Conservation (phyloP, 2,888 invertebrate species). For the Ditula angustiorana region DNA sequence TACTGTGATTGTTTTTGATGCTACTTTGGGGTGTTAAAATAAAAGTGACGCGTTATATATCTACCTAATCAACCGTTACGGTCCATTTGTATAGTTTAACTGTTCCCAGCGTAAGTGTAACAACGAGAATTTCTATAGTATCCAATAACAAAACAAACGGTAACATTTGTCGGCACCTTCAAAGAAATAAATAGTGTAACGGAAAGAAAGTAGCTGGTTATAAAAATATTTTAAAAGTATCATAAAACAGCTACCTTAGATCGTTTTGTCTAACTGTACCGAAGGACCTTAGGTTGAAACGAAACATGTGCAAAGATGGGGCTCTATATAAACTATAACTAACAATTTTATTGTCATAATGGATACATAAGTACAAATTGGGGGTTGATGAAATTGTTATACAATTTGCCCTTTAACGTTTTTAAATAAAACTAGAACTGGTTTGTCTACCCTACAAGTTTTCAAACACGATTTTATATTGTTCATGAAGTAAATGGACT, state of each 20-base stretch:
- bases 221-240: conserved; percentile 60
- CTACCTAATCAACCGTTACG: conserved; percentile 10
- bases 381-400: background rate
- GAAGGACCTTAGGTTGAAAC: conserved; percentile 43
- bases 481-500: too few species aligned
- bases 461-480: too few species aligned
- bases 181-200: conserved; percentile 74
- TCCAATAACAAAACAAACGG: conserved; percentile 53
- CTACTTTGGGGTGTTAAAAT: conserved; percentile 25
- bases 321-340: background rate
- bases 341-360: too few species aligned
- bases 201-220: conserved; percentile 77
- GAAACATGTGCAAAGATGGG: conserved; percentile 31
- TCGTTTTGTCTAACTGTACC: conserved; percentile 48
- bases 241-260: conserved; percentile 54
- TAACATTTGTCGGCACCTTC: conserved; percentile 64
- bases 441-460: too few species aligned
- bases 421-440: too few species aligned
- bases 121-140: conserved; percentile 19
- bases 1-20: too few species aligned
- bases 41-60: conserved; percentile 22
- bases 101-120: conserved; percentile 30
- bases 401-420: too few species aligned
- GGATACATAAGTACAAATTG: too few species aligned
- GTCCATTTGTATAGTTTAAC: conserved; percentile 16